phyloP scores from a whole-genome alignment of 1,140 invertebrate genomes.

The Ladona fulva region DNA sequence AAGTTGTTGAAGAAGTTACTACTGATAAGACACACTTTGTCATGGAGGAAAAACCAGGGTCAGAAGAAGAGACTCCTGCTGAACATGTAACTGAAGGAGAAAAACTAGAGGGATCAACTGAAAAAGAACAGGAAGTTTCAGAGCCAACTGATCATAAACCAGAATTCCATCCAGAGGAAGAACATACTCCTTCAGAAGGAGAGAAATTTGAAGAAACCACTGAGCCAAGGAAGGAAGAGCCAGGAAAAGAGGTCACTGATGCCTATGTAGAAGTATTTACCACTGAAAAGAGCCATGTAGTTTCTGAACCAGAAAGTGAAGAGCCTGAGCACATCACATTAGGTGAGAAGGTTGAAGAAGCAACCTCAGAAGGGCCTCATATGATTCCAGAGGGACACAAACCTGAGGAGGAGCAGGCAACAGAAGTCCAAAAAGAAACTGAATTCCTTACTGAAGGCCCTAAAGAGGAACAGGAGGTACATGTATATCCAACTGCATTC shows the following conservation, averaged over 20 bases:
- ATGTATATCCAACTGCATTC: not conserved
- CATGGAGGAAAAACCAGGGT: not conserved
- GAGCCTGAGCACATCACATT: conserved; percentile 10
- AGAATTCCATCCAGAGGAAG: not conserved
- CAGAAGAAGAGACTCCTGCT: conserved; percentile 20
- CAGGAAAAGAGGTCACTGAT: conserved; percentile 12
- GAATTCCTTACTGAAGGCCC: not conserved
- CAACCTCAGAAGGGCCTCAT: no score
- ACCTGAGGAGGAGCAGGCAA: not conserved
- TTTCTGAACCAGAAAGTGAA: not conserved
- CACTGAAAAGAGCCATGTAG: not conserved
- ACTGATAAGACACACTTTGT: not conserved
- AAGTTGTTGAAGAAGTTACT: conserved; percentile 18
- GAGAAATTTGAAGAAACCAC: conserved; percentile 14
- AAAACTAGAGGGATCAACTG: conserved; percentile 19
- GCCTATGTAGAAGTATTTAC: conserved; percentile 4
- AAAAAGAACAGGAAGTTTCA: conserved; percentile 20
- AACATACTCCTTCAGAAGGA: conserved; percentile 19
- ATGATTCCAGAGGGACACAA: not conserved
- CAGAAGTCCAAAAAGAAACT: conserved; percentile 25
- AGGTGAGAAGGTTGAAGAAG: no score
- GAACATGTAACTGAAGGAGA: conserved; percentile 21
- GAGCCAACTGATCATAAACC: no score
- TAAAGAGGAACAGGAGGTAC: conserved; percentile 12
- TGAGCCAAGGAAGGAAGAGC: conserved; percentile 13